These are phyloP conservation scores for Himantopus leucocephalus DNA, from an alignment of 2,113 vertebrate species.

Conservation along the genomic window DNA sequence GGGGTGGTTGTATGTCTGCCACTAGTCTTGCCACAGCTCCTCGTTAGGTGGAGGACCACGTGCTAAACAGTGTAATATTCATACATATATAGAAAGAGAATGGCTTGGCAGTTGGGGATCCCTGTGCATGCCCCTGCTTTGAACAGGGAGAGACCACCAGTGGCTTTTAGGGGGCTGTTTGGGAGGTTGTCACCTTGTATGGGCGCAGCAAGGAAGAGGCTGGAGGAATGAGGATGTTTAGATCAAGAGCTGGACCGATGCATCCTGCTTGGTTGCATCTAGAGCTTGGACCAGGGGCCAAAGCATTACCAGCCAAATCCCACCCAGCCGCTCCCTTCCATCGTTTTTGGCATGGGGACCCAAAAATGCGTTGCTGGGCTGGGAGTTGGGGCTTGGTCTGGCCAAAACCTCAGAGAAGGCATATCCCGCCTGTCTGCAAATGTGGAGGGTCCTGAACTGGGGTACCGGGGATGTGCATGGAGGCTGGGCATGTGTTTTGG, in stretches of 20 bases:
- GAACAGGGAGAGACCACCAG: fast-evolving
- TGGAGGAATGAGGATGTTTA: fast-evolving
- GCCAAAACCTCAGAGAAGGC: not conserved
- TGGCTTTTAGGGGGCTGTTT: fast-evolving
- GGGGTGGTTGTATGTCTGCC: too few species aligned
- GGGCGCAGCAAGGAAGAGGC: not conserved
- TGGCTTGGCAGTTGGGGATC: fast-evolving
- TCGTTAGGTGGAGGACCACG: fast-evolving
- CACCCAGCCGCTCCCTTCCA: not conserved
- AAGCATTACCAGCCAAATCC: not conserved
- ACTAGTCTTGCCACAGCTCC: not conserved
- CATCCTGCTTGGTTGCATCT: not conserved
- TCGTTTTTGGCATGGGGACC: fast-evolving
- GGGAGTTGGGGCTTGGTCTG: fast-evolving
- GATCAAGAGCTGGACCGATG: fast-evolving
- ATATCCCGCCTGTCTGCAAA: not conserved
- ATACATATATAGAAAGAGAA: fast-evolving
- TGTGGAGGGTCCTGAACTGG: fast-evolving
- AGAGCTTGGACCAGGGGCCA: not conserved
- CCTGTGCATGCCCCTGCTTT: not conserved
- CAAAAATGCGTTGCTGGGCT: not conserved
- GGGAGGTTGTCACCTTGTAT: not conserved
- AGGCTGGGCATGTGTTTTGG: not conserved
- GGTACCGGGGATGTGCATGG: fast-evolving
- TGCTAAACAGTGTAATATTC: fast-evolving